These are phyloP conservation scores for Pipistrellus pygmaeus DNA, from an alignment of 2,797 vertebrate species.

Conservation along the genomic window DNA sequence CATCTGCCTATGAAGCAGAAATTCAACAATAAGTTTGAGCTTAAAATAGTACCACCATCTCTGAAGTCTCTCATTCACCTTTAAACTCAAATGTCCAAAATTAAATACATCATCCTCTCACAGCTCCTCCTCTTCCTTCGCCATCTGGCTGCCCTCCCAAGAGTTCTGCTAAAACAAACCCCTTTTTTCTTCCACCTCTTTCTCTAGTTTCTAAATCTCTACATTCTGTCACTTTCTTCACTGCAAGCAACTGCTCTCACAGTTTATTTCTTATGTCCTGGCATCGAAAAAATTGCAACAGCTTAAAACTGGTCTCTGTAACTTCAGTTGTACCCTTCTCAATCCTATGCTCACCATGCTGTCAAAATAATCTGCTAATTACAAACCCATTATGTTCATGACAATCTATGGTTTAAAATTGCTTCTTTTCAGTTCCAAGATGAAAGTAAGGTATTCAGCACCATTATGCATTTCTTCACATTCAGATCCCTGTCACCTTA, in stretches of 20 bases:
- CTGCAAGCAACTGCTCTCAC: background rate
- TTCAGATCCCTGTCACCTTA: background rate
- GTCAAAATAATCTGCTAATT: background rate
- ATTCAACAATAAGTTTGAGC: background rate
- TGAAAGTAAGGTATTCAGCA: background rate
- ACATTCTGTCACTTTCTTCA: background rate
- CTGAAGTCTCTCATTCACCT: conserved; percentile 35
- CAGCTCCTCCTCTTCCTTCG: background rate
- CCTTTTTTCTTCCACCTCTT: background rate
- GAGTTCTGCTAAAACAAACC: background rate
- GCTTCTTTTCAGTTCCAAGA: background rate
- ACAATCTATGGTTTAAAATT: background rate
- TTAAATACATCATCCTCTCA: background rate
- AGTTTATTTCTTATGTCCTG: background rate
- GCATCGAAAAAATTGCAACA: background rate
- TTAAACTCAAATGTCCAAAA: conserved; percentile 27
- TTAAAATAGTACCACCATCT: conserved; percentile 45
- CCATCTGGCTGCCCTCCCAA: background rate
- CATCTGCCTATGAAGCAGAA: background rate
- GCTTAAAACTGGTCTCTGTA: background rate
- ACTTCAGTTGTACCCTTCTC: background rate
- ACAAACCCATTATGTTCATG: background rate
- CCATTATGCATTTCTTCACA: background rate
- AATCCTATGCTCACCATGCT: background rate
- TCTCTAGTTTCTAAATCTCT: background rate